These are phyloP conservation scores for Diabrotica undecimpunctata DNA, from an alignment of 1,140 invertebrate species.

Conservation along the genomic window DNA sequence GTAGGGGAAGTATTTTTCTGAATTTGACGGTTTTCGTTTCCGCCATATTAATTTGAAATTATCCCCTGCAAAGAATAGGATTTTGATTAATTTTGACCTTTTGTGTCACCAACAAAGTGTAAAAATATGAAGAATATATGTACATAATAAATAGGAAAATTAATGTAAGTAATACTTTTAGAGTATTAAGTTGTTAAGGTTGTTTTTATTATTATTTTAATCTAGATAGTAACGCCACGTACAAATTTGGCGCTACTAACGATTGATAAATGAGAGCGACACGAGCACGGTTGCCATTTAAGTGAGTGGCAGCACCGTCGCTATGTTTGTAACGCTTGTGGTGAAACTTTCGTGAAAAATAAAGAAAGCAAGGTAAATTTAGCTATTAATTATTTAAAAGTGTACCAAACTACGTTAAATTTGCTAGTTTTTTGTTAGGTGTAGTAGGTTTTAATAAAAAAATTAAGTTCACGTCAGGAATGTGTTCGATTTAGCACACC, in stretches of 20 bases:
- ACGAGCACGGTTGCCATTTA: conserved; percentile 1
- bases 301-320: conserved; percentile 35
- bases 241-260: neutral
- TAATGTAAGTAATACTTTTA: too few species aligned
- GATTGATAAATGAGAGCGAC: neutral
- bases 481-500: conserved; percentile 27
- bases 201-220: conserved; percentile 2
- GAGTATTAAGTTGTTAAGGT: neutral
- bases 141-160: too few species aligned
- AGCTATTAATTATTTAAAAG: neutral
- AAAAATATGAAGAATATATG: too few species aligned
- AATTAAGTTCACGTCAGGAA: conserved; percentile 5
- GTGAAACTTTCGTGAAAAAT: conserved; percentile 27
- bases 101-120: too few species aligned
- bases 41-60: too few species aligned
- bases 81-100: too few species aligned
- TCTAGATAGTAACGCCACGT: neutral
- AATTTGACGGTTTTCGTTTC: too few species aligned
- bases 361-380: conserved; percentile 20
- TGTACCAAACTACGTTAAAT: neutral
- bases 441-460: conserved; percentile 10
- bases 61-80: too few species aligned
- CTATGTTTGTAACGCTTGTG: conserved; percentile 36
- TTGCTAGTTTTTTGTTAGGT: neutral
- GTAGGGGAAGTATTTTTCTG: too few species aligned